phyloP scores from a whole-genome alignment of 2,888 invertebrate genomes.

The Silvanus unidentatus region DNA sequence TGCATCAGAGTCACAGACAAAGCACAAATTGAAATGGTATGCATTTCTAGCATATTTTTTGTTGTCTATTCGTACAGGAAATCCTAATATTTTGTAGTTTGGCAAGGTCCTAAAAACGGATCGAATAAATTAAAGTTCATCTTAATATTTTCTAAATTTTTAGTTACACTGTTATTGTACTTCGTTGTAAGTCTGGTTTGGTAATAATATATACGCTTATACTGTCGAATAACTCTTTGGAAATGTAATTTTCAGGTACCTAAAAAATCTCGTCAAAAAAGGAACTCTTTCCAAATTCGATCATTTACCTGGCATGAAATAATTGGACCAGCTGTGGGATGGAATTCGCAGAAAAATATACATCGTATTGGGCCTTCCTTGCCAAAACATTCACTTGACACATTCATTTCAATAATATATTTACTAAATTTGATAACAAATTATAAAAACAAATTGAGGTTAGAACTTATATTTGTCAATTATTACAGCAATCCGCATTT shows the following conservation, averaged over 20 bases:
- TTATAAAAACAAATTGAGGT: too few relatives aligned
- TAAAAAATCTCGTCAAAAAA: conserved; percentile 39
- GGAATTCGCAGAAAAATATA: conserved; percentile 75
- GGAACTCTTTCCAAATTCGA: not conserved
- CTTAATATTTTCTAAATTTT: conserved; percentile 4
- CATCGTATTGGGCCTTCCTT: conserved; percentile 73
- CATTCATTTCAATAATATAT: too few relatives aligned
- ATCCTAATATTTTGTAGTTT: conserved; percentile 83
- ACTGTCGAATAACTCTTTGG: conserved; percentile 89
- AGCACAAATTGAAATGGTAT: conserved; percentile 92
- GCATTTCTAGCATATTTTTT: conserved; percentile 87
- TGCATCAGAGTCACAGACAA: conserved; percentile 86
- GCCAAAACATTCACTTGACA: conserved; percentile 33
- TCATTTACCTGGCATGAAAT: conserved; percentile 71
- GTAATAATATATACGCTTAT: conserved; percentile 94
- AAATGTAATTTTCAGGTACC: conserved; percentile 86
- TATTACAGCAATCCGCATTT: too few relatives aligned
- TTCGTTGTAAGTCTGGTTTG: conserved; percentile 83
- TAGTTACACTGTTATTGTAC: conserved; percentile 79
- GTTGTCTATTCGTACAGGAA: conserved; percentile 84
- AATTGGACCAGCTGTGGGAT: conserved; percentile 73
- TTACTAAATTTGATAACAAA: too few relatives aligned
- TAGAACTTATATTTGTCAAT: too few relatives aligned
- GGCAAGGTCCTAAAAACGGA: conserved; percentile 54
- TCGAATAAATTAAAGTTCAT: conserved; percentile 7